A percentile compares a stretch with the other conserved stretches of the same genome.
Evolutionary conservation across 2,797 vertebrate genomes (phyloP).

Genomic region (Prionace glauca): DNA sequence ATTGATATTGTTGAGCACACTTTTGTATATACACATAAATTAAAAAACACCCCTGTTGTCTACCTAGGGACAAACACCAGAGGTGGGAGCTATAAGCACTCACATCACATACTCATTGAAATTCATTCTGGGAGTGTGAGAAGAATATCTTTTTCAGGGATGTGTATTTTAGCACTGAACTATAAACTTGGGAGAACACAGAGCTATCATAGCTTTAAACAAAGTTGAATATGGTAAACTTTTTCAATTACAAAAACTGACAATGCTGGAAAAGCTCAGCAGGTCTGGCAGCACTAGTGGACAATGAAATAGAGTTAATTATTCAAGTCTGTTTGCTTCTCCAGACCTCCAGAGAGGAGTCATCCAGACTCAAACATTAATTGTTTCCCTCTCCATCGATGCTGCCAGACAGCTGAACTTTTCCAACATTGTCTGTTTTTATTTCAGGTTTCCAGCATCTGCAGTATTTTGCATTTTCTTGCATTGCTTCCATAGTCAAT

Average conservation of each 20-base stretch:
- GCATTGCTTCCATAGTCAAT: not conserved
- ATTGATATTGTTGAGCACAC: conserved; percentile 20
- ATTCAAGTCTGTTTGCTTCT: too few species aligned
- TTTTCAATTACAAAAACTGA: too few species aligned
- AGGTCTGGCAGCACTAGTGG: too few species aligned
- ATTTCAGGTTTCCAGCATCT: too few species aligned
- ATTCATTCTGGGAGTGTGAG: not conserved
- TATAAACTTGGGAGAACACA: not conserved
- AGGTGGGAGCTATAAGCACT: not conserved
- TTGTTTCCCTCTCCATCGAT: too few species aligned
- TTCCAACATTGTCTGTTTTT: too few species aligned
- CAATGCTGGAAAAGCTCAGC: too few species aligned
- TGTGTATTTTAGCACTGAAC: not conserved
- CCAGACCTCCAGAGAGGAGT: too few species aligned
- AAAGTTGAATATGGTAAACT: not conserved
- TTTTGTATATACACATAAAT: not conserved
- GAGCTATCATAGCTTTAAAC: not conserved
- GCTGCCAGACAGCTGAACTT: too few species aligned
- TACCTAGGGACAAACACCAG: not conserved
- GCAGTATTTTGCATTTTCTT: not conserved
- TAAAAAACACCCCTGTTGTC: not conserved
- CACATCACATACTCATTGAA: not conserved
- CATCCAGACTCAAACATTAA: too few species aligned
- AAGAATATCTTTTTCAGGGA: conserved; percentile 6
- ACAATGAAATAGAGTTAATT: too few species aligned